phyloP scores from a whole-genome alignment of 1,140 invertebrate genomes.

The Paramacrobiotus metropolitanus region DNA sequence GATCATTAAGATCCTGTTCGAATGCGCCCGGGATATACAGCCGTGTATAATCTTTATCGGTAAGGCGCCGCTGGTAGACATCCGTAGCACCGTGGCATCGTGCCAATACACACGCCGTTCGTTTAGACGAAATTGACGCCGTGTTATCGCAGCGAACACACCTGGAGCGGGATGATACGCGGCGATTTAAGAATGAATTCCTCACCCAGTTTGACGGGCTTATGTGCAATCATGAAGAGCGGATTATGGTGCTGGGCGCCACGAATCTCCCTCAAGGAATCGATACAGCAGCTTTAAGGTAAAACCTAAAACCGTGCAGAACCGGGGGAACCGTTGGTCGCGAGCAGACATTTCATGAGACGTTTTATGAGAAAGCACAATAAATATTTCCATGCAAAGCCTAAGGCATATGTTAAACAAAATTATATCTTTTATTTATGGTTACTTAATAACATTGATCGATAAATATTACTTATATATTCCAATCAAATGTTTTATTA shows the following conservation, averaged over 20 bases:
- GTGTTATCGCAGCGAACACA: background rate
- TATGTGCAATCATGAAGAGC: background rate
- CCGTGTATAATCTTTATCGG: slow-evolving; percentile 1
- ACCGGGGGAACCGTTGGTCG: no score
- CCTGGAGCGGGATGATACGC: background rate
- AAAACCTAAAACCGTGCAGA: no score
- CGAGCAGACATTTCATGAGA: no score
- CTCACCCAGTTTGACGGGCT: slow-evolving; percentile 1
- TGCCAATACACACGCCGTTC: no score
- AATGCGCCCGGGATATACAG: background rate
- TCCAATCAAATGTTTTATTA: no score
- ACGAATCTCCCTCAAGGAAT: background rate
- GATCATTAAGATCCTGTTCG: background rate
- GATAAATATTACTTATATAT: no score
- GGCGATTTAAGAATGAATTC: slow-evolving; percentile 1
- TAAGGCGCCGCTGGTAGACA: background rate
- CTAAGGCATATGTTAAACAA: no score
- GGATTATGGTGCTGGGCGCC: background rate
- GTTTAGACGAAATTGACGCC: slow-evolving; percentile 1
- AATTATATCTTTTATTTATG: no score
- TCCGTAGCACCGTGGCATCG: background rate
- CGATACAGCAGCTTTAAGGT: background rate
- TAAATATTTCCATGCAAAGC: no score
- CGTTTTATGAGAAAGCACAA: no score
- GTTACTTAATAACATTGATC: no score